A percentile compares a stretch with the other conserved stretches of the same genome.
Conservation (phyloP, 1,140 invertebrate genomes). For the Prorops nasuta region DNA sequence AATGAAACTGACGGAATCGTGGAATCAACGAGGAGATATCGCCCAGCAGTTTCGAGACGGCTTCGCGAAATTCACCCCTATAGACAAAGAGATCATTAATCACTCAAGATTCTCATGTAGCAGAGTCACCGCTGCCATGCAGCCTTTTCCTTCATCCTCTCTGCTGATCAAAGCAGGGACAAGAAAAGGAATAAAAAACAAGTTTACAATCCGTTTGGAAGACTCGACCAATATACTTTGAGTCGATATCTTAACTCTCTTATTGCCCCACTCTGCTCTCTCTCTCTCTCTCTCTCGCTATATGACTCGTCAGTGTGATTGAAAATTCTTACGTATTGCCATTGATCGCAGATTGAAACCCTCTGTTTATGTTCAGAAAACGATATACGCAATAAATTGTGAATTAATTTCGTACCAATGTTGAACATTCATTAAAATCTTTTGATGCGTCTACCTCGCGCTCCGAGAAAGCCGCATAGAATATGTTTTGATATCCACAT, state of each 20-base stretch:
- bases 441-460: too few species aligned
- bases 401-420: too few species aligned
- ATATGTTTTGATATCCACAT: too few species aligned
- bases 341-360: too few species aligned
- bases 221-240: conserved; percentile 33
- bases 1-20: conserved; percentile 12
- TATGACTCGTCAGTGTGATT: not conserved
- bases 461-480: too few species aligned
- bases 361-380: too few species aligned
- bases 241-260: conserved; percentile 28
- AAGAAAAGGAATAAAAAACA: conserved; percentile 12
- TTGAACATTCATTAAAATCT: too few species aligned
- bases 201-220: conserved; percentile 46
- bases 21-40: conserved; percentile 24
- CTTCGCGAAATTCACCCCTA: conserved; percentile 31
- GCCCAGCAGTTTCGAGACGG: conserved; percentile 4
- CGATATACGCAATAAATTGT: too few species aligned
- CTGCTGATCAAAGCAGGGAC: conserved; percentile 15
- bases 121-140: conserved; percentile 28
- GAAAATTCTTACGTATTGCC: too few species aligned
- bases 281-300: not conserved
- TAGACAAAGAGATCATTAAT: conserved; percentile 44
- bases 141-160: conserved; percentile 34
- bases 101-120: conserved; percentile 33
- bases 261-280: conserved; percentile 10